These are phyloP conservation scores for Prochilodus magdalenae DNA, from an alignment of 2,113 vertebrate species.

Conservation along the genomic window DNA sequence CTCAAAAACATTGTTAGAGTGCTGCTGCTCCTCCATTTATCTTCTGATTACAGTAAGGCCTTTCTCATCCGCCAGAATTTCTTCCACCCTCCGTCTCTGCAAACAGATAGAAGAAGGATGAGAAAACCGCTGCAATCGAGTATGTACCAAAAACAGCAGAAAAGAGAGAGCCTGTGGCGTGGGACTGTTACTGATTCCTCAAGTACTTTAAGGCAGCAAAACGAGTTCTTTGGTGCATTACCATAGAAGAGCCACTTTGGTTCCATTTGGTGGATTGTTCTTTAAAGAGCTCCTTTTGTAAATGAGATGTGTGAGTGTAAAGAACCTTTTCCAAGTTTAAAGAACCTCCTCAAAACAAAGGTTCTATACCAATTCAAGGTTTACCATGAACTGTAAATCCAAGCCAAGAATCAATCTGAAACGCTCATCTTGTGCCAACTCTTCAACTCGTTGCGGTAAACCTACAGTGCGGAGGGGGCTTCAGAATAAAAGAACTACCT, in stretches of 20 bases:
- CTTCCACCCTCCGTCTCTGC: conserved; percentile 57
- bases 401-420: no score
- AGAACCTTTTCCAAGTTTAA: not conserved
- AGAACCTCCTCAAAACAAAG: no score
- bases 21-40: conserved; percentile 12
- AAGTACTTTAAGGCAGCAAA: not conserved
- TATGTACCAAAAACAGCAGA: not conserved
- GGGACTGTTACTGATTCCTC: not conserved
- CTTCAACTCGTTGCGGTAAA: not conserved
- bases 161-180: not conserved
- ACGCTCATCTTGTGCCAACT: no score
- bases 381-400: no score
- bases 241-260: not conserved
- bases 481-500: not conserved
- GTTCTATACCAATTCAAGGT: no score
- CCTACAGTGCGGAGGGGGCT: not conserved
- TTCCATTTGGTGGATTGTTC: not conserved
- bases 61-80: conserved; percentile 53
- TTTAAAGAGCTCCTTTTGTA: not conserved
- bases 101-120: conserved; percentile 13
- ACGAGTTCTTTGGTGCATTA: not conserved
- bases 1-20: not conserved
- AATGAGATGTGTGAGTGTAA: not conserved
- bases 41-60: conserved; percentile 41
- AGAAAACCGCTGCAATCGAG: not conserved